phyloP scores from a whole-genome alignment of 1,140 invertebrate genomes.

The Diorhabda sublineata region DNA sequence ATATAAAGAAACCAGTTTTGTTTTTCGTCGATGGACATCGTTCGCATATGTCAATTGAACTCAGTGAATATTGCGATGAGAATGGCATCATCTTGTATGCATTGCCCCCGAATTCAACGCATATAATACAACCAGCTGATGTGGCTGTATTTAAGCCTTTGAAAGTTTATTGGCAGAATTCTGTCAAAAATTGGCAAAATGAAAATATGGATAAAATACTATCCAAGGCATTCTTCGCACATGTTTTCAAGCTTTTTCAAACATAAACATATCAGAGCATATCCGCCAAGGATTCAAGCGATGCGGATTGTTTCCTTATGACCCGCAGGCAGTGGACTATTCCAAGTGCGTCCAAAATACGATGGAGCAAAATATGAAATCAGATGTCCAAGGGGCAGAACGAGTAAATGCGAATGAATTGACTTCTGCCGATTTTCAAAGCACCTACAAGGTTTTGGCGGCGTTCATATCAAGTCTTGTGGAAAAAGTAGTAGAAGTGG shows the following conservation, averaged over 20 bases:
- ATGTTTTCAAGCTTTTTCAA: neutral
- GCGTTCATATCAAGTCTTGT: no score
- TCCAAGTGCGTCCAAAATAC: no score
- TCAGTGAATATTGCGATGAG: constrained; percentile 42
- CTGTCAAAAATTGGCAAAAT: constrained; percentile 10
- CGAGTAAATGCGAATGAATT: no score
- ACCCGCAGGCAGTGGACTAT: constrained; percentile 10
- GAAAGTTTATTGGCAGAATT: constrained; percentile 41
- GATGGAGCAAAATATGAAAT: neutral
- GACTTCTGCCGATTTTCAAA: no score
- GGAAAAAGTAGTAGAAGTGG: no score
- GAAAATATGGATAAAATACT: neutral
- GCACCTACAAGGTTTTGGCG: no score
- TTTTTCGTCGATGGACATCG: constrained; percentile 46
- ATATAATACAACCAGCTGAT: constrained; percentile 46
- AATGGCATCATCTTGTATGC: constrained; percentile 45
- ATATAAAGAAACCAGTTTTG: constrained; percentile 39
- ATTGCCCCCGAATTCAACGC: constrained; percentile 44
- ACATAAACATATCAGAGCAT: constrained; percentile 10
- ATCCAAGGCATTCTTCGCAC: constrained; percentile 1
- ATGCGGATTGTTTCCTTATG: neutral
- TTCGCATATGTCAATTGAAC: constrained; percentile 41
- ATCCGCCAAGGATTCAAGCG: constrained; percentile 17
- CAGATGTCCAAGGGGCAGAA: constrained; percentile 6
- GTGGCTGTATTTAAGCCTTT: constrained; percentile 42